Evolutionary conservation across 2,888 invertebrate genomes (phyloP), one percentile per base, ranked within the genome.

Genomic region (Conops quadrifasciatus): DNA sequence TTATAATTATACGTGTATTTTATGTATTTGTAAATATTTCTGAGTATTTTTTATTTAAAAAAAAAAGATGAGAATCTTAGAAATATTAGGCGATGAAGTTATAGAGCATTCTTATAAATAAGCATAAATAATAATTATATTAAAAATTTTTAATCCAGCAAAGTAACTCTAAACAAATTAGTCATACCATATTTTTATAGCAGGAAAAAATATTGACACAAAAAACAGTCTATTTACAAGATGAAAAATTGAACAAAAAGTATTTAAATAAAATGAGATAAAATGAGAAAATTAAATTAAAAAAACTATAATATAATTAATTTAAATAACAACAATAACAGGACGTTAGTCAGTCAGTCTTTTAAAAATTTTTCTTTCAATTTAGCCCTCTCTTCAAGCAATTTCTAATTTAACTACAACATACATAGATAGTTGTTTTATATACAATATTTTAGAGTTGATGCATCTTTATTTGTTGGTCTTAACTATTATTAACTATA

Each of bases 111-210:
- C 30, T n/a, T 28, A 59, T 28, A 49, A 30, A 30, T n/a, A 30
- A 30, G n/a, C 16, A 30, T 16, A 28, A 36, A n/a, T n/a, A 62
- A 56, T 56, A 21, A 56, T 49, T 19, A n/a, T 56, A 56, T 11
- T 11, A 21, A 56, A 2, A 56, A 56, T 56, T 56, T 24, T 19
- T 21, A 24, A 19, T 56, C 11, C 19, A 62, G n/a, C n/a, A 62
- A 62, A 62, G 28, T 16, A 36, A 21, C 28, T 36, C 13, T 4
- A 62, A 62, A 60, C 4, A 62, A 63, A 66, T 66, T 66, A 30
- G 66, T 45, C 26, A 66, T 66, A 53, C 51, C 26, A 66, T 66
- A 66, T 66, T 66, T 66, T 66, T 66, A 66, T 66, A 66, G 66
- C 28, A 49, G 43, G 19, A 62, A 43, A n/a, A 45, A 43, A 63